Conservation (phyloP, 1,140 invertebrate species). For the Pseudomyrmex flavicornis region DNA sequence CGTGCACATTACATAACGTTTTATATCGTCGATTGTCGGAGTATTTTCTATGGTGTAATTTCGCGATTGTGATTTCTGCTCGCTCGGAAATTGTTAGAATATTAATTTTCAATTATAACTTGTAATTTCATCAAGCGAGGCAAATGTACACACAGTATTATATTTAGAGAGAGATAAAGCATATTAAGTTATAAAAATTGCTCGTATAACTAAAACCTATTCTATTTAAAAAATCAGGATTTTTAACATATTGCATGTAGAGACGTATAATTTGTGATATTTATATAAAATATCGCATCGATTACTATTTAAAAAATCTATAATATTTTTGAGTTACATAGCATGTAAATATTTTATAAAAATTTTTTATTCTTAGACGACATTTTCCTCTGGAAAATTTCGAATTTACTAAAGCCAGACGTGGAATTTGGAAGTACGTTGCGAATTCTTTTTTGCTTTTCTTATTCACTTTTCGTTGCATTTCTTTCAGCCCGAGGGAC, state of each 20-base stretch:
- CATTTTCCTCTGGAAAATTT: not conserved
- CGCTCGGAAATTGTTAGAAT: not conserved
- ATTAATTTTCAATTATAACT: not conserved
- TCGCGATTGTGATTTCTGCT: not conserved
- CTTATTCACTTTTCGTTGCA: not conserved
- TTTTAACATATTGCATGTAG: too few species aligned
- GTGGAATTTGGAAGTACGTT: not conserved
- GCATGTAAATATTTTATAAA: too few species aligned
- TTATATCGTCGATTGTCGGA: not conserved
- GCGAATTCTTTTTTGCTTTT: not conserved
- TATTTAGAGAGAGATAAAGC: too few species aligned
- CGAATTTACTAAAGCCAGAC: not conserved
- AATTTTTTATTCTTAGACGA: too few species aligned
- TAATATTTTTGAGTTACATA: too few species aligned
- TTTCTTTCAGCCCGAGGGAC: slow-evolving; percentile 14
- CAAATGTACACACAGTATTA: not conserved
- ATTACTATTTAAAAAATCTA: too few species aligned
- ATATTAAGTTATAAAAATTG: not conserved
- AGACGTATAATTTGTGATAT: too few species aligned
- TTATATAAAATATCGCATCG: too few species aligned
- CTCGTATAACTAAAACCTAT: too few species aligned
- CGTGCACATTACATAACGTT: slow-evolving; percentile 10
- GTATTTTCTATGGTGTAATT: slow-evolving; percentile 13
- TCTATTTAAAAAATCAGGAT: not conserved
- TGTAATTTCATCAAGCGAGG: not conserved